phyloP scores from a whole-genome alignment of 2,888 invertebrate genomes.

The Agrypnus murinus region DNA sequence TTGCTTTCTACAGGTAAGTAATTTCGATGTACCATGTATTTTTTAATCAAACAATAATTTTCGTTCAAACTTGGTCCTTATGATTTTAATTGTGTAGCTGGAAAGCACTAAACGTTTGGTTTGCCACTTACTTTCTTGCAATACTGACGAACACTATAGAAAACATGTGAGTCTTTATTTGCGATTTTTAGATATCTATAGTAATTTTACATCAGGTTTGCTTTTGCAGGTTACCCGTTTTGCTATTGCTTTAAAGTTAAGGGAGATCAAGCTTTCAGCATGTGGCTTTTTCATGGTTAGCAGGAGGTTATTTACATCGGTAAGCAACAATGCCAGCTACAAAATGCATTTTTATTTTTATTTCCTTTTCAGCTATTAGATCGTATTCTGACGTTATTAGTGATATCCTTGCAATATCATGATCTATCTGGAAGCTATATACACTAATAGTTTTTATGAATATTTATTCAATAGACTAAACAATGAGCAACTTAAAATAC shows the following conservation, averaged over 20 bases:
- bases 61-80: no score
- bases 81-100: neutral
- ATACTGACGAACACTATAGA: neutral
- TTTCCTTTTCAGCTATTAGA: neutral
- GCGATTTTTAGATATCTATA: neutral
- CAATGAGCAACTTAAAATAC: no score
- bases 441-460: no score
- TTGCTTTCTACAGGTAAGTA: neutral
- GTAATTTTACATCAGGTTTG: neutral
- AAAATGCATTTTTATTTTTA: no score
- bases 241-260: neutral
- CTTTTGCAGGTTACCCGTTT: neutral
- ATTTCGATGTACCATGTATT: neutral
- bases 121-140: neutral
- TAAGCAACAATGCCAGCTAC: neutral
- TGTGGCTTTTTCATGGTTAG: neutral
- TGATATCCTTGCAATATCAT: slow-evolving; percentile 4
- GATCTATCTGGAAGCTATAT: no score
- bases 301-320: neutral
- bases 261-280: neutral
- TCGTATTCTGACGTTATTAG: neutral
- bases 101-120: neutral
- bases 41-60: neutral
- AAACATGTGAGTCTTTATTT: neutral
- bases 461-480: no score